Conservation (phyloP, 2,888 invertebrate species). For the Crepidodera aurea region DNA sequence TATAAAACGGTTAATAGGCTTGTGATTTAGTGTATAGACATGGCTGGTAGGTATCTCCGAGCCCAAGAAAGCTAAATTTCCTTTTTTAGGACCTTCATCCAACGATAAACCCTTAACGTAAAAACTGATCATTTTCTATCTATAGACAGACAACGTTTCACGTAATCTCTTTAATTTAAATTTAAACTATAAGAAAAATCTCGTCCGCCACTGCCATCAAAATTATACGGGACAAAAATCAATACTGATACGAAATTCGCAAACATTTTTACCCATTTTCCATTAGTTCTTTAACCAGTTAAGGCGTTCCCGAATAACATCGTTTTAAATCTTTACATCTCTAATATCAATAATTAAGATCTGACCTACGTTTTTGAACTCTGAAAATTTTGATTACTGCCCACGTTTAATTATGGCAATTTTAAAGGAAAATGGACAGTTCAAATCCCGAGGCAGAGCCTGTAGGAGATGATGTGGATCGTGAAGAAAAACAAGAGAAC, state of each 20-base stretch:
- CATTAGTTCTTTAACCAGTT: neutral
- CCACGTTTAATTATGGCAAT: slow-evolving; percentile 27
- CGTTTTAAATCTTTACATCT: neutral
- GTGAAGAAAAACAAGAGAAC: slow-evolving; percentile 14
- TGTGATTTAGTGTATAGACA: no score
- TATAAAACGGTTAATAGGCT: no score
- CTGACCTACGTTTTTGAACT: slow-evolving; percentile 26
- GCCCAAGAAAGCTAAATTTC: no score
- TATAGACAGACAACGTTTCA: no score
- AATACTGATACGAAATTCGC: slow-evolving; percentile 15
- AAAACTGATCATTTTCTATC: no score
- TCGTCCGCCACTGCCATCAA: neutral
- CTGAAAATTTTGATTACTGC: neutral
- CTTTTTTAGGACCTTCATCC: no score
- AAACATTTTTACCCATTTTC: slow-evolving; percentile 12
- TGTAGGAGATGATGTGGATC: neutral
- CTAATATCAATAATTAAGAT: neutral
- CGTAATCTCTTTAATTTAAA: no score
- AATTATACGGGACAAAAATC: slow-evolving; percentile 15
- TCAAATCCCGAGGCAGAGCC: neutral
- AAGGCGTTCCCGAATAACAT: neutral
- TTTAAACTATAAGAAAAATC: no score
- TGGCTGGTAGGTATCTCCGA: no score
- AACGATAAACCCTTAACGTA: no score
- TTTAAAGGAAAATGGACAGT: slow-evolving; percentile 33